Base-by-base conservation (phyloP, 1,140 invertebrate species). In the Nebria ingens region DNA sequence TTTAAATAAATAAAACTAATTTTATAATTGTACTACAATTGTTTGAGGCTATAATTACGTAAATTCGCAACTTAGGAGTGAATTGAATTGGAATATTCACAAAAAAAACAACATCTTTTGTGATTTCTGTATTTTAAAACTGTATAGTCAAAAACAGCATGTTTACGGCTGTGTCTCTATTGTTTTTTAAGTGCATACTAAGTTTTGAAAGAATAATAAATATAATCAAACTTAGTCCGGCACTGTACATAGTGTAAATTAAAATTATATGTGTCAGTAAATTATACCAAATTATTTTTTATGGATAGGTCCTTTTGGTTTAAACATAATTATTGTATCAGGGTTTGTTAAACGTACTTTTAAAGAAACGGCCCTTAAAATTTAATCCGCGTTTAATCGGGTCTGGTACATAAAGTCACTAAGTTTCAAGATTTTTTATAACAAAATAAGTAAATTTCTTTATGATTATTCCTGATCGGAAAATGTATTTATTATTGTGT, bases 61-160 rank as follows among this genome's bases (percentile, higher is more conserved):
- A 17, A 45, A 45, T 45, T 11, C 15, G 40, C 9, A 12, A 9
- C 25, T 9, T 6, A 9, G 25, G 25, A n/a, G n/a, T 34, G 25
- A 6, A 34, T 9, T 45, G 15, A 9, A 45, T 45, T n/a, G n/a
- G n/a, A n/a, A n/a, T n/a, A n/a, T n/a, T n/a, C n/a, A n/a, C n/a
- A n/a, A n/a, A n/a, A n/a, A n/a, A n/a, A n/a, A n/a, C n/a, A n/a
- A n/a, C n/a, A n/a, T n/a, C n/a, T 45, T 45, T 45, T 45, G 40
- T 45, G 40, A 45, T 45, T 45, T 45, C 40, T 45, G 40, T 45
- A 17, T 45, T 45, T 45, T 45, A 45, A 45, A 11, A 45, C 40
- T 45, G 40, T 45, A 45, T 45, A 45, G 40, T 45, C 40, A 45
- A 45, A 34, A 45, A 45, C 40, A 45, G 40, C 40, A 45, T 45